phyloP scores from a whole-genome alignment of 92 coral and sea anemone genomes.

The Siderastrea radians region DNA sequence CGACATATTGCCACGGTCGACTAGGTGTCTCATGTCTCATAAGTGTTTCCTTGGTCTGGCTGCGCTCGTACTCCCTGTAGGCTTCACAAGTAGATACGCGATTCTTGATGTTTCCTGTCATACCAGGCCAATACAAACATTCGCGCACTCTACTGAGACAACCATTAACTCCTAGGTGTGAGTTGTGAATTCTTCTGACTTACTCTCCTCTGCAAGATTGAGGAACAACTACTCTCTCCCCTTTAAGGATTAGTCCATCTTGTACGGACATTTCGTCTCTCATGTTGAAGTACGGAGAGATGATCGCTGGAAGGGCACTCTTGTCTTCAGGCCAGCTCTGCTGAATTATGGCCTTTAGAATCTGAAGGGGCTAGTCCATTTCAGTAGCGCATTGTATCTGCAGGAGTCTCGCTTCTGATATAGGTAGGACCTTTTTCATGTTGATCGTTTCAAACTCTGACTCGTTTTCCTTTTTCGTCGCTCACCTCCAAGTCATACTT shows the following conservation, averaged over 20 bases:
- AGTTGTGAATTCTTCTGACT: conserved; percentile 11
- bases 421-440: background rate
- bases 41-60: conserved; percentile 52
- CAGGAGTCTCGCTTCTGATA: background rate
- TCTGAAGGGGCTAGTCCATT: conserved; percentile 47
- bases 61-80: conserved; percentile 40
- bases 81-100: too few species aligned
- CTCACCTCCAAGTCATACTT: too few species aligned
- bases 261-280: too few species aligned
- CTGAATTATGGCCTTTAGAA: conserved; percentile 32
- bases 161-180: conserved; percentile 11
- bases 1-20: conserved; percentile 12
- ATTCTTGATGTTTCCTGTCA: conserved; percentile 45
- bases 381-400: conserved; percentile 34
- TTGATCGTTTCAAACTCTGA: too few species aligned
- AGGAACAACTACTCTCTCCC: conserved; percentile 44
- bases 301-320: conserved; percentile 26
- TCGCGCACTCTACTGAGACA: conserved; percentile 45
- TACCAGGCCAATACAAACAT: conserved; percentile 46
- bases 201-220: conserved; percentile 18
- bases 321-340: too few species aligned
- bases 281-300: conserved; percentile 22
- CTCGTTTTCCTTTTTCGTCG: too few species aligned
- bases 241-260: conserved; percentile 33
- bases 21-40: too few species aligned